Conservation (phyloP, 2,888 invertebrate genomes). For the Acleris literana region DNA sequence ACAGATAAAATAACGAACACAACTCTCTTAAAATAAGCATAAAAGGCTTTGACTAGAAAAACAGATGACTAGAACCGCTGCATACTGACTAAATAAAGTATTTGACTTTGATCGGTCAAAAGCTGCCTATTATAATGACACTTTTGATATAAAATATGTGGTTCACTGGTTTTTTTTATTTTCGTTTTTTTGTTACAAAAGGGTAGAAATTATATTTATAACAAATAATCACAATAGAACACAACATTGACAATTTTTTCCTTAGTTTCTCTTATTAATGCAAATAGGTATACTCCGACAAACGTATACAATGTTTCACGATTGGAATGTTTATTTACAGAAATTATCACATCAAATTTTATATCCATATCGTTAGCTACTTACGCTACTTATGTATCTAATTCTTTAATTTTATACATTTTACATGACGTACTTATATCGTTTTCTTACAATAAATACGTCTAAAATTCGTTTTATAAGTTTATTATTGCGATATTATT, state of each 20-base stretch:
- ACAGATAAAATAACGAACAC: background rate
- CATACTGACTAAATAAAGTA: background rate
- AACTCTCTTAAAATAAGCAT: conserved; percentile 2
- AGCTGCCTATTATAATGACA: background rate
- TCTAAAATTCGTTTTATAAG: conserved; percentile 56
- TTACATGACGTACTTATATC: conserved; percentile 48
- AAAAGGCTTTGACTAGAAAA: conserved; percentile 11
- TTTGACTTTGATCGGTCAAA: background rate
- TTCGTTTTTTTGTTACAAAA: conserved; percentile 19
- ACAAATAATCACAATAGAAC: conserved; percentile 26
- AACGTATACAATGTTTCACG: conserved; percentile 67
- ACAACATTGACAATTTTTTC: conserved; percentile 19
- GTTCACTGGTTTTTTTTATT: conserved; percentile 8
- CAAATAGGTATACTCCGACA: conserved; percentile 59
- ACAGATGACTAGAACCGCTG: conserved; percentile 4
- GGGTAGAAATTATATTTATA: conserved; percentile 1
- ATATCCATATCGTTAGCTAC: conserved; percentile 36
- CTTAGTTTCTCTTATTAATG: conserved; percentile 34
- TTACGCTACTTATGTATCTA: conserved; percentile 38
- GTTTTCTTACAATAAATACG: conserved; percentile 54
- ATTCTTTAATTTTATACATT: conserved; percentile 49
- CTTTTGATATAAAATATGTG: background rate
- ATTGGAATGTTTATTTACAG: conserved; percentile 67
- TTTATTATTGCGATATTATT: conserved; percentile 63
- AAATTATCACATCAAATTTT: conserved; percentile 64